phyloP scores from a whole-genome alignment of 2,888 invertebrate genomes.

The Galerucella calmariensis region DNA sequence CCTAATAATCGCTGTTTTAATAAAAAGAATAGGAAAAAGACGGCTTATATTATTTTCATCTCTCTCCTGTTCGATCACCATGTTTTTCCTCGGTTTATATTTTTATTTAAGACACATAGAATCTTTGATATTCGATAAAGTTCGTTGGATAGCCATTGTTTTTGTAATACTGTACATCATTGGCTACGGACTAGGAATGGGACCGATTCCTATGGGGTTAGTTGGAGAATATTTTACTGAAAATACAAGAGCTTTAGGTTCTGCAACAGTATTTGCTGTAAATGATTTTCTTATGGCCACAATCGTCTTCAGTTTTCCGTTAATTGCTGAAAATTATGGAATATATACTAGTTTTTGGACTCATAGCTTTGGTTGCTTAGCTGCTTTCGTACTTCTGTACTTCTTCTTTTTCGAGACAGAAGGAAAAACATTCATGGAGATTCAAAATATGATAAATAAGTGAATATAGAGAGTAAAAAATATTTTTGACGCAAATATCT shows the following conservation, averaged over 20 bases:
- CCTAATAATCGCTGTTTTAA: slow-evolving; percentile 77
- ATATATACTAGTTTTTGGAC: slow-evolving; percentile 41
- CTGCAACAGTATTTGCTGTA: slow-evolving; percentile 35
- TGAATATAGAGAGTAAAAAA: too few species aligned
- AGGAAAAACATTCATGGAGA: background rate
- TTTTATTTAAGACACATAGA: slow-evolving; percentile 69
- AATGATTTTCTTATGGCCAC: slow-evolving; percentile 36
- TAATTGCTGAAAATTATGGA: slow-evolving; percentile 29
- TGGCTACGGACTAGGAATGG: slow-evolving; percentile 76
- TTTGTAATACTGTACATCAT: slow-evolving; percentile 77
- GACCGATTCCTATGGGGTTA: slow-evolving; percentile 83
- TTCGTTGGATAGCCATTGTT: slow-evolving; percentile 76
- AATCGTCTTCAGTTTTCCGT: slow-evolving; percentile 43
- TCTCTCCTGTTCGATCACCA: slow-evolving; percentile 62
- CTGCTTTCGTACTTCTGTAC: background rate
- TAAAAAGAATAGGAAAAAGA: slow-evolving; percentile 79
- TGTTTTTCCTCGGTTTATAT: slow-evolving; percentile 69
- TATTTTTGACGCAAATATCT: too few species aligned
- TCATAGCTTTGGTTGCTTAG: slow-evolving; percentile 23
- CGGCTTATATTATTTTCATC: slow-evolving; percentile 69
- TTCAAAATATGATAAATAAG: background rate
- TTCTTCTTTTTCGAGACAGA: background rate
- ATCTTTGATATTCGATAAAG: slow-evolving; percentile 49
- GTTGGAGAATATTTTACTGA: slow-evolving; percentile 84
- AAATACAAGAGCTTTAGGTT: slow-evolving; percentile 77